Evolutionary conservation across 2,113 vertebrate species (phyloP).

Genomic region (Entomyzon cyanotis): DNA sequence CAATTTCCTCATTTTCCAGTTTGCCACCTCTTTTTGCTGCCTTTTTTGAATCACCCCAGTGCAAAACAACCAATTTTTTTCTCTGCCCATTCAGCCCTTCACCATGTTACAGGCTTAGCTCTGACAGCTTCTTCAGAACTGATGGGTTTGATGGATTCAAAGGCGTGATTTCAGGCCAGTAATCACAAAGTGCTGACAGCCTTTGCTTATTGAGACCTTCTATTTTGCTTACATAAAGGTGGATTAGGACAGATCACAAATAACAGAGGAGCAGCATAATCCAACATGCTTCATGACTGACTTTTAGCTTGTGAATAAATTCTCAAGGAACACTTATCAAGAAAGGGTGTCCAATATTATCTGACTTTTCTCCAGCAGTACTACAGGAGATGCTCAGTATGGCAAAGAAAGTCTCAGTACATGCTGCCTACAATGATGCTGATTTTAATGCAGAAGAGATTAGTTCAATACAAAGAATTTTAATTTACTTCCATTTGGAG

Average conservation of each 20-base stretch:
- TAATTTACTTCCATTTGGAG: slow-evolving; percentile 4
- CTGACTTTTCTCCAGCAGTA: neutral
- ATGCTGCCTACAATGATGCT: neutral
- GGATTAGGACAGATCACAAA: neutral
- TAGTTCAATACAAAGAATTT: slow-evolving; percentile 8
- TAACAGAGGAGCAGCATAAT: neutral
- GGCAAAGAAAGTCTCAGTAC: neutral
- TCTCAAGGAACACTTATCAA: neutral
- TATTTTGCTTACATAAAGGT: neutral
- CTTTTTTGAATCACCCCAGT: neutral
- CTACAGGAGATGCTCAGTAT: neutral
- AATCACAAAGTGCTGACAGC: neutral
- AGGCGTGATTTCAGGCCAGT: neutral
- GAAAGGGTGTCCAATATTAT: neutral
- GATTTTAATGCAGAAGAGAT: neutral
- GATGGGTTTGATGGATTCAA: neutral
- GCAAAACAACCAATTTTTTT: neutral
- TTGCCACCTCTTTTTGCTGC: neutral
- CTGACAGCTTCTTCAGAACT: neutral
- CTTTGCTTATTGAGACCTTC: neutral
- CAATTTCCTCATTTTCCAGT: neutral
- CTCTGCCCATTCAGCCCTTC: neutral
- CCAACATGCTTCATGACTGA: neutral
- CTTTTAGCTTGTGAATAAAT: neutral
- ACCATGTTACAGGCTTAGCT: neutral